Base-by-base conservation (phyloP, 2,797 vertebrate species). In the Taenioides sp. region DNA sequence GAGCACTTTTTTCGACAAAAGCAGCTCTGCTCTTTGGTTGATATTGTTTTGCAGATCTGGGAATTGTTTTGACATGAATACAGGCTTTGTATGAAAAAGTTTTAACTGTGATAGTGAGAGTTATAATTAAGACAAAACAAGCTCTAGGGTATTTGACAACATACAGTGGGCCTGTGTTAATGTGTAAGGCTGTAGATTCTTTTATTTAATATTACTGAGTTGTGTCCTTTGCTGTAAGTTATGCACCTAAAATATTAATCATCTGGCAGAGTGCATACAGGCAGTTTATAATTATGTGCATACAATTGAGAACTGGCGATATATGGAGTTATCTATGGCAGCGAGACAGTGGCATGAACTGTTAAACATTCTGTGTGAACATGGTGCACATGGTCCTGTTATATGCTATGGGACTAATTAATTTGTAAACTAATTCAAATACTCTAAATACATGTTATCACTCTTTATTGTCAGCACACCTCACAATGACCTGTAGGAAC, bases 371-470 rank as follows among this genome's bases (percentile, higher is more conserved):
- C 34, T 57, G 76, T 31, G 25, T 28, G 49, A 66, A 31, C 65
- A 31, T 52, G 64, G 43, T 28, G 25, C 27, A 47, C 69, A 52
- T 10, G 10, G 28, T 65, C 67, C 34, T 0, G 61, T 1, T 73
- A 50, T 2, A 63, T 66, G 67, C 70, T 73, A 66, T 63, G 27
- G 11, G 23, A 49, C 31, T 59, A 81, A 88, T 84, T 80, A 31
- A 81, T 79, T 78, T 80, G 50, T 27, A 55, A 74, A 71, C 37
- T 68, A 77, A 76, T 85, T 76, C 68, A 62, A 74, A 60, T 52
- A 25, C 49, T 64, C 54, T 76, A 52, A 70, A 74, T 57, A 75
- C 43, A 67, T 69, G 50, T 62, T 69, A 71, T 83, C 74, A 22
- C 27, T 70, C 43, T 57, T 84, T 73, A 67, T 73, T 81, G 57